These are phyloP conservation scores for Gymnopithys bicolor DNA, from an alignment of 2,797 vertebrate genomes.

Conservation along the genomic window DNA sequence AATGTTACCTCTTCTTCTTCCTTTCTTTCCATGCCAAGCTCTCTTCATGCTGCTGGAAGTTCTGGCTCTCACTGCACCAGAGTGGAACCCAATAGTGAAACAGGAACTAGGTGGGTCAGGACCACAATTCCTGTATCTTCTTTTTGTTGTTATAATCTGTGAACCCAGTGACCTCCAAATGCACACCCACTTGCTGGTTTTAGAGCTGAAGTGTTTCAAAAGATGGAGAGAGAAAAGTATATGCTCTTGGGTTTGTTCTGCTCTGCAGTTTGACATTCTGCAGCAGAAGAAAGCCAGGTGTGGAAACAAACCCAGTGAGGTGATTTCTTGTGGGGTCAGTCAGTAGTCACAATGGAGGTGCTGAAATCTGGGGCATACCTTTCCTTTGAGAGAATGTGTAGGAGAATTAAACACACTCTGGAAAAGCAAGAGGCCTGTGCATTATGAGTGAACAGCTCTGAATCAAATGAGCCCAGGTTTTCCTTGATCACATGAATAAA, in stretches of 20 bases:
- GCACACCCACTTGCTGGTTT: not conserved
- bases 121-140: not conserved
- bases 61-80: not conserved
- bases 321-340: not conserved
- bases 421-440: not conserved
- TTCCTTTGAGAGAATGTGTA: not conserved
- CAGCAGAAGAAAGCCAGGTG: conserved; percentile 52
- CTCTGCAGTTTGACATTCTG: not conserved
- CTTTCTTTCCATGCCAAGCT: not conserved
- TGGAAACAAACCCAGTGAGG: conserved; percentile 8
- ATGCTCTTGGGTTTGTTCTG: not conserved
- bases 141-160: not conserved
- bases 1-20: not conserved
- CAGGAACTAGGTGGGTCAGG: not conserved
- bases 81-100: not conserved
- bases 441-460: not conserved
- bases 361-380: conserved; percentile 45
- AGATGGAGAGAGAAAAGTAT: not conserved
- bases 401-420: conserved; percentile 15
- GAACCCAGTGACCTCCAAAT: not conserved
- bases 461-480: not conserved
- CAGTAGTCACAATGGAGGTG: not conserved
- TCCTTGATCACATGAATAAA: not conserved
- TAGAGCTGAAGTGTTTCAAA: not conserved
- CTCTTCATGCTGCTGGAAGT: not conserved